A percentile compares a stretch with the other conserved stretches of the same genome.
Evolutionary conservation across 30 jellyfish, hydroid and myxozoan species (phyloP).

Genomic region (Chrysaora quinquecirrha): DNA sequence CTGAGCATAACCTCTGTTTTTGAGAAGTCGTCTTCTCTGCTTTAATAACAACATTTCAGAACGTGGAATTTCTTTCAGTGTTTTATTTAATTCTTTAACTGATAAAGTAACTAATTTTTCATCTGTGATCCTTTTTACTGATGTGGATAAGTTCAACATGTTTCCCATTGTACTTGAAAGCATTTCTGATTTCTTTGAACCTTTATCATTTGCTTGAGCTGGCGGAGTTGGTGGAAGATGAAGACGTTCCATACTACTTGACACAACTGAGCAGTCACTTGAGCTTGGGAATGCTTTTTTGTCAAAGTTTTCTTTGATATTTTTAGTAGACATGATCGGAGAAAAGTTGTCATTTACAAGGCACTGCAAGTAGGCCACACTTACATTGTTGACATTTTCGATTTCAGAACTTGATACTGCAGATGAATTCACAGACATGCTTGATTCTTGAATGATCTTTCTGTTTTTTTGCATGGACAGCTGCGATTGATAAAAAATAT

Average conservation of each 20-base stretch:
- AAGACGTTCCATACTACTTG: not conserved
- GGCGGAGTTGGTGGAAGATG: not conserved
- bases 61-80: slow-evolving; percentile 58
- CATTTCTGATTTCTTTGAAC: not conserved
- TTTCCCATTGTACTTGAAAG: slow-evolving; percentile 28
- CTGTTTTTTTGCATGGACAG: not conserved
- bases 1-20: slow-evolving; percentile 97
- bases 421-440: not conserved
- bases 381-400: not conserved
- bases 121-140: slow-evolving; percentile 49
- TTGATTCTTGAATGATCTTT: not conserved
- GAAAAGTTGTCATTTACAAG: not conserved
- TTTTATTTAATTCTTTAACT: slow-evolving; percentile 76
- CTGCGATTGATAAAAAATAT: not conserved
- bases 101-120: slow-evolving; percentile 74
- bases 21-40: slow-evolving; percentile 84
- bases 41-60: slow-evolving; percentile 48
- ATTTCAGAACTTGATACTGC: not conserved
- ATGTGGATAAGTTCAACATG: slow-evolving; percentile 18
- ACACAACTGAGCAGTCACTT: not conserved
- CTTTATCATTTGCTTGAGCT: not conserved
- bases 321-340: not conserved
- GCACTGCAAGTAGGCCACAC: slow-evolving; percentile 40
- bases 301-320: not conserved
- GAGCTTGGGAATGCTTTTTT: not conserved